Percentiles rank a stretch among this genome's conserved stretches.
phyloP scores from a whole-genome alignment of 2,797 vertebrate genomes.

The Brotula barbata region DNA sequence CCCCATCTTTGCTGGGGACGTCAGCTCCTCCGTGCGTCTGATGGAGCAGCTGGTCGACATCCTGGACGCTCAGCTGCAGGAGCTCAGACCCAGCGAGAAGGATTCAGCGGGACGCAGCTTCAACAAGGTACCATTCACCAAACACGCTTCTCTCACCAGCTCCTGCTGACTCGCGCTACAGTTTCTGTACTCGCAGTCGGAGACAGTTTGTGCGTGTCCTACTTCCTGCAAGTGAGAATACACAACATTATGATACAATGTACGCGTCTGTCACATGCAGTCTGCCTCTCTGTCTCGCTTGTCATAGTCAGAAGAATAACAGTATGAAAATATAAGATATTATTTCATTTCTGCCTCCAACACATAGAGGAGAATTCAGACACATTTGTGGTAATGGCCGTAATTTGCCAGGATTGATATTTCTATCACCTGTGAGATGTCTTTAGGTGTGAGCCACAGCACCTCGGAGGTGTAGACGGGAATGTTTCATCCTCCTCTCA shows the following conservation, averaged over 20 bases:
- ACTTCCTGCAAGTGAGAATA: too few species aligned
- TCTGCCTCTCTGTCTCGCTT: constrained; percentile 7
- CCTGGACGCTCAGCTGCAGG: constrained; percentile 96
- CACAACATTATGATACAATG: background rate
- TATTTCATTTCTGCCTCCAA: constrained; percentile 13
- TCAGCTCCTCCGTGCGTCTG: constrained; percentile 93
- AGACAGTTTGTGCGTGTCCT: too few species aligned
- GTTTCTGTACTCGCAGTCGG: background rate
- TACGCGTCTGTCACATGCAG: constrained; percentile 10
- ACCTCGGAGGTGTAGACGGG: constrained; percentile 14
- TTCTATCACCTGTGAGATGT: constrained; percentile 30
- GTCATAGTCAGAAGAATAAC: constrained; percentile 8
- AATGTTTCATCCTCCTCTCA: constrained; percentile 21
- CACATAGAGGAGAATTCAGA: constrained; percentile 10
- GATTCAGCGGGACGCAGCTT: constrained; percentile 96
- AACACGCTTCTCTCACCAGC: constrained; percentile 2
- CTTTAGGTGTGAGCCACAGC: constrained; percentile 23
- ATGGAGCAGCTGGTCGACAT: constrained; percentile 99
- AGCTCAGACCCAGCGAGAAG: constrained; percentile 92
- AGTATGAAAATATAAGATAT: background rate
- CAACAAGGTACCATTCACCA: constrained; percentile 99
- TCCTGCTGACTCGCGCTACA: constrained; percentile 3
- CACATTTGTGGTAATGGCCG: constrained; percentile 24
- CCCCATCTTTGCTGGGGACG: constrained; percentile 92
- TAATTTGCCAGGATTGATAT: constrained; percentile 21